Conservation (phyloP, 2,113 vertebrate genomes). For the Eleginops maclovinus region DNA sequence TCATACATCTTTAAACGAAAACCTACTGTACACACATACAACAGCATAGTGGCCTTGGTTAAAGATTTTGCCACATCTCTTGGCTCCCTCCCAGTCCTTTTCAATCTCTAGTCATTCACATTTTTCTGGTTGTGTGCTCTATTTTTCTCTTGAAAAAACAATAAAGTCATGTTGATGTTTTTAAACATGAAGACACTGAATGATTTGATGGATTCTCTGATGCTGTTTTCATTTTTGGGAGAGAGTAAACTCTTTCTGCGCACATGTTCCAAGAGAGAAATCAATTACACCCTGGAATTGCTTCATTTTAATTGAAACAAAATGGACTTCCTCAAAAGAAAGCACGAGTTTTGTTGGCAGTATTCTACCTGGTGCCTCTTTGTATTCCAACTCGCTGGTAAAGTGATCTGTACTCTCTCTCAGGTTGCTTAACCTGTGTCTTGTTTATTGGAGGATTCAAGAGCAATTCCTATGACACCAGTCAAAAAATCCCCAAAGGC, state of each 20-base stretch:
- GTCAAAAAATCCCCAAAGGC: not conserved
- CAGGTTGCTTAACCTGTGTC: not conserved
- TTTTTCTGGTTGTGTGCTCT: not conserved
- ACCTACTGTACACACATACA: too few species aligned
- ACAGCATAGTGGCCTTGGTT: not conserved
- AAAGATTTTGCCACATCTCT: not conserved
- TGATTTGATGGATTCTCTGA: not conserved
- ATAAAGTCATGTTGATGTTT: too few species aligned
- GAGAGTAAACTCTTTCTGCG: not conserved
- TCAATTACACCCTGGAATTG: not conserved
- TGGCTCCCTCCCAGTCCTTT: not conserved
- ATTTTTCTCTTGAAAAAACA: not conserved
- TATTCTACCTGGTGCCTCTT: too few species aligned
- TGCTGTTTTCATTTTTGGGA: not conserved
- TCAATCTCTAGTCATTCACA: not conserved
- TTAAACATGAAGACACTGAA: not conserved
- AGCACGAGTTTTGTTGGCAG: not conserved
- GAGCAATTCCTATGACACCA: not conserved
- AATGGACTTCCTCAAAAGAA: not conserved
- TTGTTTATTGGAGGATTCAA: not conserved
- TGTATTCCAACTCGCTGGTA: not conserved
- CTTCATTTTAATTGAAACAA: not conserved
- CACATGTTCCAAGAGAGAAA: not conserved
- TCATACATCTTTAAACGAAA: too few species aligned
- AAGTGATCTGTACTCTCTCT: not conserved